phyloP scores from a whole-genome alignment of 2,888 invertebrate genomes.

The Ditula angustiorana region DNA sequence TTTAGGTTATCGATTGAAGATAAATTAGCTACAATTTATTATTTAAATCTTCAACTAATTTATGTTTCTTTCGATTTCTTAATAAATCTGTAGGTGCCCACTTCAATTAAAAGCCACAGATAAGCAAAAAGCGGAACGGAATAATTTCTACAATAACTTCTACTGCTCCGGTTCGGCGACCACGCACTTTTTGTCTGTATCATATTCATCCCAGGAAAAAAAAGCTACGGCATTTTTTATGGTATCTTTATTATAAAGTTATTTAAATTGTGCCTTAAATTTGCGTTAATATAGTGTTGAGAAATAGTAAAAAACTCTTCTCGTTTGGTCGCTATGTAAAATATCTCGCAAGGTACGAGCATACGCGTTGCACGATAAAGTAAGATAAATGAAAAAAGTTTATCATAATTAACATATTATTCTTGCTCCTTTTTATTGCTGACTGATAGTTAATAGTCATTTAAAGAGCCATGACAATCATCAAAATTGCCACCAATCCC shows the following conservation, averaged over 20 bases:
- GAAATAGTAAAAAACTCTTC: too few species aligned
- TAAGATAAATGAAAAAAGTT: too few species aligned
- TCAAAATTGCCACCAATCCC: slow-evolving; percentile 1
- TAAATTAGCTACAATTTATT: background rate
- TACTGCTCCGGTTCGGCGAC: slow-evolving; percentile 67
- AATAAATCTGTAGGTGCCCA: slow-evolving; percentile 44
- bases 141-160: slow-evolving; percentile 61
- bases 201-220: slow-evolving; percentile 10
- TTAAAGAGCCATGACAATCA: too few species aligned
- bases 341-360: too few species aligned
- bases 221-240: background rate
- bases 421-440: too few species aligned
- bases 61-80: background rate
- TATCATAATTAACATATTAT: too few species aligned
- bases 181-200: slow-evolving; percentile 57
- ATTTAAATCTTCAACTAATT: background rate
- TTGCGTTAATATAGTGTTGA: background rate
- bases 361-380: too few species aligned
- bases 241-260: background rate
- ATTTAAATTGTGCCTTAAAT: background rate
- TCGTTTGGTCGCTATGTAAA: too few species aligned
- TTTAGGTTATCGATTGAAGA: background rate
- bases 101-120: slow-evolving; percentile 64
- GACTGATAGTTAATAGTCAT: too few species aligned
- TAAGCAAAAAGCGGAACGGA: slow-evolving; percentile 66